A percentile compares a stretch with the other conserved stretches of the same genome.
Conservation (phyloP, 1,140 invertebrate species). For the Myzus persicae region DNA sequence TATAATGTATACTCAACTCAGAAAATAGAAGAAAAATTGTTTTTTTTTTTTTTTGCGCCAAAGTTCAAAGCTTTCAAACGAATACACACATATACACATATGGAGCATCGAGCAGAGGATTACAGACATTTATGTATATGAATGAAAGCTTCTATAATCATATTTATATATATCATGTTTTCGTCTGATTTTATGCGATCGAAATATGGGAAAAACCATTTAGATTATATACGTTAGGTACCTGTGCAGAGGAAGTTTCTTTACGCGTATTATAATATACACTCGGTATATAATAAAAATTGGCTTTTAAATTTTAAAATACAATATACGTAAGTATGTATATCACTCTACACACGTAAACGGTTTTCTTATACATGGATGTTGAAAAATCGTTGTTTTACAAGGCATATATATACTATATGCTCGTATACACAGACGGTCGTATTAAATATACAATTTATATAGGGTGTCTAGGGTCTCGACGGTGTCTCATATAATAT, state of each 20-base stretch:
- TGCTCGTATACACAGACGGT: background rate
- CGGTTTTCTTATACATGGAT: background rate
- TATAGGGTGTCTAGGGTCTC: background rate
- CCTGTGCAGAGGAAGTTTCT: no score
- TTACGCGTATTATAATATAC: background rate
- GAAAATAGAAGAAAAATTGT: no score
- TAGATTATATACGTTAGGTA: slow-evolving; percentile 2
- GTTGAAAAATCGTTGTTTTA: slow-evolving; percentile 10
- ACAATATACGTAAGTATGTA: background rate
- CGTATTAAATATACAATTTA: background rate
- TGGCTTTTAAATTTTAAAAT: slow-evolving; percentile 4
- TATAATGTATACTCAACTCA: background rate
- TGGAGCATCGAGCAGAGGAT: background rate
- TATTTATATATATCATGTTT: no score
- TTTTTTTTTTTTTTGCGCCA: no score
- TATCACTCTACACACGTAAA: background rate
- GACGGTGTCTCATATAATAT: background rate
- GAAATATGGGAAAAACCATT: background rate
- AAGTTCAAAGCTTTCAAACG: background rate
- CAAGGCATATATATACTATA: background rate
- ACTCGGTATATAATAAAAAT: background rate
- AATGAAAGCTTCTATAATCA: background rate
- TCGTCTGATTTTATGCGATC: background rate
- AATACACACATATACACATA: background rate
- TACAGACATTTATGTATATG: background rate